Base-by-base conservation (phyloP, 2,888 invertebrate species). In the Lepidocyrtoides sp. region DNA sequence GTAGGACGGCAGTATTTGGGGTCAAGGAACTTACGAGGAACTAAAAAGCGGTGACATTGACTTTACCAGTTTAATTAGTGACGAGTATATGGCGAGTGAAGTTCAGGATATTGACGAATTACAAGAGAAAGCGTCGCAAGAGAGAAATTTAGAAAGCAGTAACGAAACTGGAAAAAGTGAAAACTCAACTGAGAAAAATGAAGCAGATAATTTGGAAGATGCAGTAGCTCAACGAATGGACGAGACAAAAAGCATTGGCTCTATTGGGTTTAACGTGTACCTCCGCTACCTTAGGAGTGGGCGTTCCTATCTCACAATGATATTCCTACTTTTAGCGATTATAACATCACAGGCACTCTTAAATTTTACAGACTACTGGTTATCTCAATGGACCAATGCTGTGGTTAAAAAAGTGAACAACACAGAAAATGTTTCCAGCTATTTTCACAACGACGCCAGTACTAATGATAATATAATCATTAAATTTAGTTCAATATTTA, bases 31-130 rank as follows among this genome's bases (percentile, higher is more conserved):
- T 0, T 91, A 86, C 20, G 75, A 79, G 0, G 72, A 91, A 5
- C 81, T 91, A 1, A 57, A 72, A 32, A 69, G 32, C 29, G 82
- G 86, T 51, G 82, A 63, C 5, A 48, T 86, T 29, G 91, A 91
- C 36, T 91, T 91, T 36, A 72, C 91, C 8, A 91, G 86, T 48
- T 57, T 91, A 48, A 91, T 90, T 10, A 69, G 36, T 10, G 69
- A 81, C 0, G 81, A 86, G 29, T 79, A 77, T 20, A 63, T 90
- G 32, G 69, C 51, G 14, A 29, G 36, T 0, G 66, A 72, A 1
- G 4, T 60, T 2, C 26, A 54, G 7, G 87, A 87, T 26, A 10
- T 75, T 14, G 57, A 75, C 17, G 75, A 75, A 20, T 14, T 41
- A 17, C 72, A 54, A 36, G 36, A 8, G 4, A n/a, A 54, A 36